phyloP scores from a whole-genome alignment of 2,113 vertebrate genomes.

The Pampusana beccarii region DNA sequence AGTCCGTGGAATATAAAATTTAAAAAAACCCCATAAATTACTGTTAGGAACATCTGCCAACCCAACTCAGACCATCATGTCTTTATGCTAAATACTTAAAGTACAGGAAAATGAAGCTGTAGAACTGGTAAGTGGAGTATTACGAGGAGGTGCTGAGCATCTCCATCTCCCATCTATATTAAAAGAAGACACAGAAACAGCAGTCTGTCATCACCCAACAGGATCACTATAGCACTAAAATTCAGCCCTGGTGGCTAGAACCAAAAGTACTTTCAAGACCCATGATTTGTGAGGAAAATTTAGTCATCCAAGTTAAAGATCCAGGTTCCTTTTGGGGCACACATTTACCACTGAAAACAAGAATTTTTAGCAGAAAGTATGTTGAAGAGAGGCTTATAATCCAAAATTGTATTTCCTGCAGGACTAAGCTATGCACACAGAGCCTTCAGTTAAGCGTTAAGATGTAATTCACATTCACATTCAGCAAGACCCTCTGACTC shows the following conservation, averaged over 20 bases:
- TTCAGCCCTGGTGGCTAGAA: neutral
- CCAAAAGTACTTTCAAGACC: neutral
- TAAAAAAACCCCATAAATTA: neutral
- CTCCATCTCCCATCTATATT: neutral
- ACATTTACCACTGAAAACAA: neutral
- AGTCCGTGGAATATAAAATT: neutral
- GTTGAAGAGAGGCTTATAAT: neutral
- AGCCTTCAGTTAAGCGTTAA: neutral
- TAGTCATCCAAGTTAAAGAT: neutral
- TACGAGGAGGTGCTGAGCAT: neutral
- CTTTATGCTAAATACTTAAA: neutral
- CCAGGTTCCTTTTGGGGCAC: neutral
- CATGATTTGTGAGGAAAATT: neutral
- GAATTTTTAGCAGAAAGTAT: neutral
- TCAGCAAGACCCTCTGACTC: slow-evolving; percentile 24
- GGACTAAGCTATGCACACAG: neutral
- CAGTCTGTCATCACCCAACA: neutral
- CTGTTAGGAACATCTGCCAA: neutral
- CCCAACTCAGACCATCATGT: neutral
- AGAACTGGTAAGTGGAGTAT: neutral
- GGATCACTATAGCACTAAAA: neutral
- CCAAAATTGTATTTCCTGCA: neutral
- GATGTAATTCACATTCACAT: slow-evolving; percentile 16
- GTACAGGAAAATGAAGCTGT: neutral
- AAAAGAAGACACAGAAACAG: neutral